These are phyloP conservation scores for Coenonympha glycerion DNA, from an alignment of 2,888 invertebrate genomes.

Conservation along the genomic window DNA sequence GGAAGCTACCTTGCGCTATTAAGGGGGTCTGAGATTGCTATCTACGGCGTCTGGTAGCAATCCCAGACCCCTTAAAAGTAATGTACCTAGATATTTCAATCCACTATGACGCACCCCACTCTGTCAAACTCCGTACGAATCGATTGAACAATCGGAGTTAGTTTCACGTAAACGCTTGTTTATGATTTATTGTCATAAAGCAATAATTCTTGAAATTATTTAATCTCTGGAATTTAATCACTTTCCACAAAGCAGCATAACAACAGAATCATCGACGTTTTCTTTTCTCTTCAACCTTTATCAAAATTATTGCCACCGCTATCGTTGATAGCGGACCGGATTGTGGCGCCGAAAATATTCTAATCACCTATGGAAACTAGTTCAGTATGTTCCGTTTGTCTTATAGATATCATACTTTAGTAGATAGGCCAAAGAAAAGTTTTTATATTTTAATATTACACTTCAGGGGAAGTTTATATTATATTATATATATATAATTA, in stretches of 20 bases:
- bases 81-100: too few relatives aligned
- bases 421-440: neutral
- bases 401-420: neutral
- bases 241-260: neutral
- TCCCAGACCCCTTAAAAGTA: too few relatives aligned
- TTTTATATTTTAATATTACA: too few relatives aligned
- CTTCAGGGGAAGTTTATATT: too few relatives aligned
- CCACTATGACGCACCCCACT: too few relatives aligned
- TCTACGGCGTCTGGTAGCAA: too few relatives aligned
- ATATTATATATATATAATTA: too few relatives aligned
- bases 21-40: too few relatives aligned
- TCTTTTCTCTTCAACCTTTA: slow-evolving; percentile 6
- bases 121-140: too few relatives aligned
- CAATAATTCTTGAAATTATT: neutral
- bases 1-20: too few relatives aligned
- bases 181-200: neutral
- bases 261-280: neutral
- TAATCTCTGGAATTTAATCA: neutral
- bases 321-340: slow-evolving; percentile 5
- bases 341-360: slow-evolving; percentile 53
- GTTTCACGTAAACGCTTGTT: too few relatives aligned
- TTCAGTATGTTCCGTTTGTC: slow-evolving; percentile 40
- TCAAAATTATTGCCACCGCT: slow-evolving; percentile 6
- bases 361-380: slow-evolving; percentile 56
- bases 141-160: too few relatives aligned